Conservation (phyloP, 1,140 invertebrate genomes). For the Octopus bimaculoides region DNA sequence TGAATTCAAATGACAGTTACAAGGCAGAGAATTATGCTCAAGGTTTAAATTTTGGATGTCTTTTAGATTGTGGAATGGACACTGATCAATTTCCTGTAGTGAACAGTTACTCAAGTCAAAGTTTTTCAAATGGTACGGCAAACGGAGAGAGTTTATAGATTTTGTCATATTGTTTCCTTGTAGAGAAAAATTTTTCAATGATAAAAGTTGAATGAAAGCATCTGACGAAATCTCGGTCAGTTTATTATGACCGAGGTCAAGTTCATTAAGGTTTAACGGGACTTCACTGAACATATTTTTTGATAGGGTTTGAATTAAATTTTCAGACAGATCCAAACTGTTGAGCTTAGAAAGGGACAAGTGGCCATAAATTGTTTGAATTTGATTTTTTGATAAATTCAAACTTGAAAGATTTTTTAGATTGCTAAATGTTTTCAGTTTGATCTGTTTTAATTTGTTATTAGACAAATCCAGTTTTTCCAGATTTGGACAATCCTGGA, state of each 20-base stretch:
- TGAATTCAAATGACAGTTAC: slow-evolving; percentile 25
- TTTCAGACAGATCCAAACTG: background rate
- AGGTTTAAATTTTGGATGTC: slow-evolving; percentile 27
- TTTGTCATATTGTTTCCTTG: slow-evolving; percentile 16
- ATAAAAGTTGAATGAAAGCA: slow-evolving; percentile 18
- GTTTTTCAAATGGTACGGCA: slow-evolving; percentile 26
- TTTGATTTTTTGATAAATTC: background rate
- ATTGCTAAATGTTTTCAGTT: background rate
- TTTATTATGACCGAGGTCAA: slow-evolving; percentile 18
- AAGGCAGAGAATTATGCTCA: slow-evolving; percentile 16
- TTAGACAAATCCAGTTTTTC: slow-evolving; percentile 15
- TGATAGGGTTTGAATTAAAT: background rate
- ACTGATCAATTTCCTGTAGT: slow-evolving; percentile 22
- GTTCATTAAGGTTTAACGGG: slow-evolving; percentile 12
- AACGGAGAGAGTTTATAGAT: slow-evolving; percentile 14
- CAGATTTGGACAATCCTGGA: background rate
- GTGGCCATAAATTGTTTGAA: background rate
- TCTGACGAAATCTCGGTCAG: slow-evolving; percentile 6
- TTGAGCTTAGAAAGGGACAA: too few relatives aligned
- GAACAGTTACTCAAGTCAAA: slow-evolving; percentile 26
- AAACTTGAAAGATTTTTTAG: background rate
- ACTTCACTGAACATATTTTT: slow-evolving; percentile 15
- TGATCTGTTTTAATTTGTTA: slow-evolving; percentile 10
- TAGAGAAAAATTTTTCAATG: slow-evolving; percentile 25
- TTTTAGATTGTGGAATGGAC: slow-evolving; percentile 17